These are phyloP conservation scores for Hippopotamyrus pictus DNA, from an alignment of 2,797 vertebrate genomes.

Conservation along the genomic window DNA sequence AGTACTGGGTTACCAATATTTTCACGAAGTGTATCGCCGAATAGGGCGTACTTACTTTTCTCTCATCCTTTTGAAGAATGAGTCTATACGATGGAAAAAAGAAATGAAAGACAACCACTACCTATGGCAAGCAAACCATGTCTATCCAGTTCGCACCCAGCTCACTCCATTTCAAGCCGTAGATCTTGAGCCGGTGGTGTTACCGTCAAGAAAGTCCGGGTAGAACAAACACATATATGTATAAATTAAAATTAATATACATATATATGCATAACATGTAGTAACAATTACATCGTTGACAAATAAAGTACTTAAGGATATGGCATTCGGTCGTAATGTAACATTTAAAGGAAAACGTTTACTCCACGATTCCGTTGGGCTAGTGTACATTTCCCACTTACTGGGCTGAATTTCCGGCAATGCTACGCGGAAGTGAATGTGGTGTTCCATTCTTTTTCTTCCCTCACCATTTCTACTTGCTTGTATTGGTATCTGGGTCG, in stretches of 20 bases:
- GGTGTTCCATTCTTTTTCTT: background rate
- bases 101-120: background rate
- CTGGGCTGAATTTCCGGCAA: background rate
- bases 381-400: background rate
- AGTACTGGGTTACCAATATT: background rate
- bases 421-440: background rate
- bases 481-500: background rate
- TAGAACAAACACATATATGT: background rate
- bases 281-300: background rate
- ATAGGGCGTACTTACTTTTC: background rate
- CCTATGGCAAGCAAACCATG: background rate
- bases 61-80: constrained; percentile 4
- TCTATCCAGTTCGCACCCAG: background rate
- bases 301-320: background rate
- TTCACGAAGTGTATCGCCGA: background rate
- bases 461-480: background rate
- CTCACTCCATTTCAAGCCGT: background rate
- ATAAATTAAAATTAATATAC: background rate
- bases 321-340: background rate
- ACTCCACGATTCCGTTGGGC: background rate
- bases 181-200: background rate
- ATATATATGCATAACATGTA: background rate
- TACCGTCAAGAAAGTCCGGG: background rate
- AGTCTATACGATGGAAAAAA: background rate
- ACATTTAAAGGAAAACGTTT: background rate